Evolutionary conservation across 2,113 vertebrate genomes (phyloP), one percentile per base, ranked within the genome.

Genomic region (Alethe diademata): DNA sequence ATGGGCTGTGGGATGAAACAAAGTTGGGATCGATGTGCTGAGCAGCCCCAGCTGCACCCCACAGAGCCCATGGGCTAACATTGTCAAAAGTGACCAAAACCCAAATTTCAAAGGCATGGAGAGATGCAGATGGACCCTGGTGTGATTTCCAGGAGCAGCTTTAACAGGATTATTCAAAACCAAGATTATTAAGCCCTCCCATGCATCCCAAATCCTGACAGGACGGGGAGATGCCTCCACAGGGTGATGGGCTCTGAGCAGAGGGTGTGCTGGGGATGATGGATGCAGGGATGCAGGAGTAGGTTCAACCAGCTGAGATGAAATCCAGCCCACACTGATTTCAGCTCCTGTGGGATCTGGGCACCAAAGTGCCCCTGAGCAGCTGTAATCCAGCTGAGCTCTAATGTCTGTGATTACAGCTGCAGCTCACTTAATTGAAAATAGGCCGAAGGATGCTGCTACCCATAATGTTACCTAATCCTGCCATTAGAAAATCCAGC

Each of bases 341-440:
- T 58, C 78, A 90, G 84, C 78, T 62, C 33, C 62, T 2, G 1
- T 60, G 76, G 61, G 70, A 91, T 87, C 86, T 72, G 62, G 65
- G 80, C 74, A 76, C 48, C 38, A 20, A 54, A 96, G 65, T 1
- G 45, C 80, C 50, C 56, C 78, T 90, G 76, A 95, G 81, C 90
- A 92, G 87, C 93, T 82, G n/a, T 94, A 94, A 96, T 93, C 93
- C 96, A 93, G 60, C 86, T 93, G 94, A 40, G 38, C 61, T 11
- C 83, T 78, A 91, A 92, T 97, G 11, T 81, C 93, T 92, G 94
- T 93, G 94, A 92, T 97, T 96, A 96, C 78, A 87, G n/a, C 74
- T 74, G 54, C 12, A 69, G 89, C 84, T 81, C 20, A 3, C 91
- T 91, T 81, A 50, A 93, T 92, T 96, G 93, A 89, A 96, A 95